Evolutionary conservation across 2,113 vertebrate genomes (phyloP), one percentile per base, ranked within the genome.

Genomic region (Neogale vison): DNA sequence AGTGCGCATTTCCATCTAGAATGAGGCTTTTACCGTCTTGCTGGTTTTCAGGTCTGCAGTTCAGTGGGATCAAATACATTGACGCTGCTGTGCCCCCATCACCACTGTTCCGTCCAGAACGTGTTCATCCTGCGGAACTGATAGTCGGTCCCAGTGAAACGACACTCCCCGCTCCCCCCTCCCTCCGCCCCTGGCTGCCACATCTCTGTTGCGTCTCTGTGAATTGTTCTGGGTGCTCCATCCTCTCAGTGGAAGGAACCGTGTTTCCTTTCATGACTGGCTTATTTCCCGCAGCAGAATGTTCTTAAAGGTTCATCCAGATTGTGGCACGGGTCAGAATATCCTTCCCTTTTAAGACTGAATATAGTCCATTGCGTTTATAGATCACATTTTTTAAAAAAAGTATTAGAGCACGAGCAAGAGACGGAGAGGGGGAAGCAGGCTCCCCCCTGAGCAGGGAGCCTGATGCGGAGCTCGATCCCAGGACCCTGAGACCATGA

Each of bases 391-490:
- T 52, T 67, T 50, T 17, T 52, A 52, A 55, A 55, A 50, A 17
- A 18, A 55, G 5, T 52, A 67, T n/a, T 67, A 34, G 26, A 63
- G 26, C 13, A 65, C 2, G 3, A 67, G 63, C 67, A n/a, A 34
- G 55, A 67, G 14, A 65, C 29, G 63, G 2, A 67, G 63, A 67
- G 63, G 31, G 12, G 14, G 26, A 65, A 65, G 63, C 65, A n/a
- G 65, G 34, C 65, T 67, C 14, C 65, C 29, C 15, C 13, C 1
- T 14, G 61, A 63, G 63, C 63, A 9, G 18, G 67, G 18, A 69
- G 34, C 67, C 67, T 4, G 17, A 21, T 8, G 3, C 0, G 8
- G 67, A 34, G 18, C 34, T 36, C 8, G 1, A 36, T 67, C 31
- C 63, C 31, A 34, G 63, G 31, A 67, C 63, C 31, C 63, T 34